Base-by-base conservation (phyloP, 2,888 invertebrate species). In the Spatulosminthurus flaviceps region DNA sequence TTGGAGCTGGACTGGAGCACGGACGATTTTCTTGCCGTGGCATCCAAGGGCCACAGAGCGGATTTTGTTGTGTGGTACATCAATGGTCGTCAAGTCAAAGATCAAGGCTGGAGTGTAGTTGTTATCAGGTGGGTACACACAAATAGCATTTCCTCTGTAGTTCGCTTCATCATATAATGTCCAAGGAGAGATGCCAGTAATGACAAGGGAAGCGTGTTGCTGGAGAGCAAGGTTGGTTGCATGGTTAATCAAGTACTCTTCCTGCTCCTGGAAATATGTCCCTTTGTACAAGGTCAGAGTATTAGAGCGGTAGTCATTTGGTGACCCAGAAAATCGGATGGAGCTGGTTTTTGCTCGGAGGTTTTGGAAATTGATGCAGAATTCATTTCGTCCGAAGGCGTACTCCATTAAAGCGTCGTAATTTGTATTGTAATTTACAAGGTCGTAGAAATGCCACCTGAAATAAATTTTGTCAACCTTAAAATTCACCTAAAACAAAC, bases 261-360 rank as follows among this genome's bases (percentile, higher is more conserved):
- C 84, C 24, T 29, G 28, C 4, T 81, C 83, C 71, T 85, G 84
- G 77, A 85, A 85, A 76, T 78, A 84, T 19, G 81, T 79, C 19
- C 66, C 69, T 34, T 79, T 28, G 71, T 83, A 85, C 0, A 85
- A 26, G 11, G 83, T 84, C 22, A 85, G 51, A 16, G 82, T 72
- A 29, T 81, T 80, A 0, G 21, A 24, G 11, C 79, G n/a, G 71
- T 81, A 83, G 73, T 85, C 82, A 11, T 60, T 29, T 1, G 79
- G 78, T 34, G 71, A 42, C 1, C 84, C 84, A 60, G 81, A 83
- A 77, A 77, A 83, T 43, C 83, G 28, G 0, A 71, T 60, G 11
- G 82, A 82, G 0, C 81, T 73, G 2, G 83, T 64, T 29, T 26
- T 64, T 0, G 79, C 79, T 19, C 72, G 78, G 16, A 85, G 70